Percentiles rank a stretch among this genome's conserved stretches.
These are phyloP conservation scores for Epirrita christyi DNA, from an alignment of 2,888 invertebrate genomes.

Conservation along the genomic window DNA sequence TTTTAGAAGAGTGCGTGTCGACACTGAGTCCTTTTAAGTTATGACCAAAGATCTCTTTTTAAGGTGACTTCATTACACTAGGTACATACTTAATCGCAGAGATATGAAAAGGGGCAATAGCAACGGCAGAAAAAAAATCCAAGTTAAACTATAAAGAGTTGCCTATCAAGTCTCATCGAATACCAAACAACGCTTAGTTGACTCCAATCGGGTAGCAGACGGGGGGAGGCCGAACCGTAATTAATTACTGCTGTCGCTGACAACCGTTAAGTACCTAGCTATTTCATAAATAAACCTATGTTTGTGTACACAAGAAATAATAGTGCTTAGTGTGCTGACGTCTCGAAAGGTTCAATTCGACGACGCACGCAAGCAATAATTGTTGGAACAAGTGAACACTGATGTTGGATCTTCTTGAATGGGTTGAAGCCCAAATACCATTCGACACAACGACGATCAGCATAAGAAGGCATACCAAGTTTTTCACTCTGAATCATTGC, in stretches of 20 bases:
- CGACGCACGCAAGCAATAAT: too few species aligned
- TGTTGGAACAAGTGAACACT: too few species aligned
- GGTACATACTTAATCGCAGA: too few species aligned
- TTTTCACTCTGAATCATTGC: neutral
- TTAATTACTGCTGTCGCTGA: slow-evolving; percentile 79
- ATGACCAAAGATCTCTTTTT: too few species aligned
- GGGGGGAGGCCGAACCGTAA: slow-evolving; percentile 65
- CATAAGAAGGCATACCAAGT: too few species aligned
- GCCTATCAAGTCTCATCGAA: slow-evolving; percentile 46
- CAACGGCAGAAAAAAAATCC: neutral
- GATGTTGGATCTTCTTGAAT: too few species aligned
- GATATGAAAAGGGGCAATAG: neutral
- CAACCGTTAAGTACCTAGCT: slow-evolving; percentile 67
- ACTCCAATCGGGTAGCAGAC: slow-evolving; percentile 62
- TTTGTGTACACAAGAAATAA: slow-evolving; percentile 16
- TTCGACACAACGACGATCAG: too few species aligned
- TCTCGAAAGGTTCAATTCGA: too few species aligned
- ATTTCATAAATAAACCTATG: slow-evolving; percentile 63
- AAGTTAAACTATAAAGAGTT: neutral
- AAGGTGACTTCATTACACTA: too few species aligned
- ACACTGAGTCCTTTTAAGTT: too few species aligned
- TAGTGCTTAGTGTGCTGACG: neutral
- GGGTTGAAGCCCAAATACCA: too few species aligned
- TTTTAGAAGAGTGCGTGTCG: too few species aligned
- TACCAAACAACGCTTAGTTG: slow-evolving; percentile 72